Base-by-base conservation (phyloP, 2,888 invertebrate species). In the Zeuzera pyrina region DNA sequence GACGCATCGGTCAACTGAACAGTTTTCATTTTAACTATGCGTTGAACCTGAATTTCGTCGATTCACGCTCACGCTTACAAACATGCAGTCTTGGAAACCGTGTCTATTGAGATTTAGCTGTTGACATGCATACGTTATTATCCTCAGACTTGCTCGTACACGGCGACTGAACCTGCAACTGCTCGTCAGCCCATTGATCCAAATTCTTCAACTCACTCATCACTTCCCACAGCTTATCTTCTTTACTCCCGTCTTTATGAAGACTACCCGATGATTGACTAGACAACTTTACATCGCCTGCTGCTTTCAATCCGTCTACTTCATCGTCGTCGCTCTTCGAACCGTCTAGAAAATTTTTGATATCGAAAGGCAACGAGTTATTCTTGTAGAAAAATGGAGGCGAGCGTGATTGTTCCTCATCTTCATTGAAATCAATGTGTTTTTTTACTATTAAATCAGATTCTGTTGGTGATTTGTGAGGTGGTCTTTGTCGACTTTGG, bases 151-250 rank as follows among this genome's bases (percentile, higher is more conserved):
- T 72, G 40, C 56, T 62, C 1, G 57, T 57, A 26, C 55, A 60
- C 26, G 57, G 48, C 14, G 73, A 67, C 35, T 57, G 63, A 21
- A 45, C 44, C 36, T 62, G 52, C 45, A 78, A 45, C 47, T 78
- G 78, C 36, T 79, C 78, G 34, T 79, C 79, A 0, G 78, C 79
- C 78, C 79, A 79, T 41, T 62, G 61, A 41, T 81, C 79, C 16
- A 81, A 68, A 40, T 62, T 63, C 33, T 71, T 72, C 45, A 83
- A 39, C 44, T 81, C 79, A 22, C 64, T 70, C 74, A 81, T 74
- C 42, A 76, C 74, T 39, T 79, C 79, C 66, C 67, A 68, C 21
- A 81, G 50, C 39, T 72, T 74, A 7, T 68, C 74, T 27, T 70
- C 69, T 30, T 57, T 50, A 30, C 52, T 57, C 11, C 57, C 62